These are phyloP conservation scores for Acanthosepion lycidas DNA, from an alignment of 2,888 invertebrate genomes.

Conservation along the genomic window DNA sequence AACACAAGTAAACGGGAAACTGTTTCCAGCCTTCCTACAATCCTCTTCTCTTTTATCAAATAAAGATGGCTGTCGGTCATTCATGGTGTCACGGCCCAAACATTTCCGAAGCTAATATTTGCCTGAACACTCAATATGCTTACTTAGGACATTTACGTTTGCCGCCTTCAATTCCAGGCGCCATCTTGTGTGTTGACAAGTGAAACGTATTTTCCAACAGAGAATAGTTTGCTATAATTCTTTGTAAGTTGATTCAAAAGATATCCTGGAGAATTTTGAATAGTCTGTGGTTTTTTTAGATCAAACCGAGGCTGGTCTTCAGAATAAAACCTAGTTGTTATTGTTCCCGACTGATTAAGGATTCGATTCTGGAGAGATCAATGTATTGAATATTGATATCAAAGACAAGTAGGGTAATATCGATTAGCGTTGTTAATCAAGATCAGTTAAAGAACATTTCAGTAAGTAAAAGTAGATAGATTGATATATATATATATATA, in stretches of 20 bases:
- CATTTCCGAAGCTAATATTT: conserved; percentile 21
- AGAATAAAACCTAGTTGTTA: not conserved
- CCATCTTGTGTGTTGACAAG: not conserved
- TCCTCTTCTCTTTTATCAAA: not conserved
- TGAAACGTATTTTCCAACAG: not conserved
- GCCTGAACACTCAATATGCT: not conserved
- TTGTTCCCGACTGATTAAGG: not conserved
- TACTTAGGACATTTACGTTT: not conserved
- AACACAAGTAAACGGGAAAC: not conserved
- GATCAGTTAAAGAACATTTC: not conserved
- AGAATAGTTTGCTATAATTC: not conserved
- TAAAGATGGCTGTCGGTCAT: not conserved
- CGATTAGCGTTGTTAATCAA: not conserved
- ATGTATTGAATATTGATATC: not conserved
- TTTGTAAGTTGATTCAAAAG: not conserved
- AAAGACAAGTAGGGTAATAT: not conserved
- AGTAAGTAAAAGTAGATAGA: not conserved
- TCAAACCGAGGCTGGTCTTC: too few species aligned
- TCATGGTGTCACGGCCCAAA: not conserved
- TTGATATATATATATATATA: too few species aligned
- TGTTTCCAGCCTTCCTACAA: not conserved
- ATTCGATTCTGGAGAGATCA: not conserved
- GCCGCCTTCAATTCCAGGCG: not conserved
- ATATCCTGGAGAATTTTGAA: not conserved
- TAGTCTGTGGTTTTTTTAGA: not conserved